Evolutionary conservation across 2,888 invertebrate genomes (phyloP), one percentile per base, ranked within the genome.

Genomic region (Phortica okadai): DNA sequence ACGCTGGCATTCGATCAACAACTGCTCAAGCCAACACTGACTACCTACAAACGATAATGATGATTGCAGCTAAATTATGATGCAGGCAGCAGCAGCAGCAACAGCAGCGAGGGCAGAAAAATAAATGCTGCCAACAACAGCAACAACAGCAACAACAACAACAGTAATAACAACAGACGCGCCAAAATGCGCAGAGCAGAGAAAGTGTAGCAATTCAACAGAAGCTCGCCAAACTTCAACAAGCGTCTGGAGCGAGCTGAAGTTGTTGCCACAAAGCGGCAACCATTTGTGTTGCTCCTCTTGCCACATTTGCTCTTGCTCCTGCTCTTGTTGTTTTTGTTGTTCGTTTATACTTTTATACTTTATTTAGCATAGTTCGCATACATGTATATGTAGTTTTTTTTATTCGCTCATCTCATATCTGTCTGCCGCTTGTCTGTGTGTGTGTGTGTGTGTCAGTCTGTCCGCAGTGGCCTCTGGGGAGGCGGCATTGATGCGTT

Each of bases 21-120:
- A 42, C 25, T 21, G 16, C 14, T 50, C 42, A 33, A 45, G 73
- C 64, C 41, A 33, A 79, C 76, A 75, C 25, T n/a, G 64, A 21
- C 82, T 79, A 81, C 80, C 75, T 74, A 80, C 81, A 82, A 69
- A 87, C 85, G 88, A 86, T 90, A 90, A 90, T 90, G 90, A 90
- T 90, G 90, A 90, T 90, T 90, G 89, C 90, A 88, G 89, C 89
- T 89, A 90, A 90, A 90, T 90, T 90, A 89, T 87, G 89, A 89
- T 87, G 90, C 89, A 85, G 33, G 80, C 82, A 79, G 76, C 79
- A 78, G 79, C 44, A 66, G 78, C 77, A 79, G 78, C 16, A 45
- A 33, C 70, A 70, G 66, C 80, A 81, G 79, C 75, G 54, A 70
- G 16, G 33, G 33, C 33, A 33, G 0, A 4, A 33, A 33, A 5